Evolutionary conservation across 2,888 invertebrate genomes (phyloP), one percentile per base, ranked within the genome.

Genomic region (Callosobruchus maculatus): DNA sequence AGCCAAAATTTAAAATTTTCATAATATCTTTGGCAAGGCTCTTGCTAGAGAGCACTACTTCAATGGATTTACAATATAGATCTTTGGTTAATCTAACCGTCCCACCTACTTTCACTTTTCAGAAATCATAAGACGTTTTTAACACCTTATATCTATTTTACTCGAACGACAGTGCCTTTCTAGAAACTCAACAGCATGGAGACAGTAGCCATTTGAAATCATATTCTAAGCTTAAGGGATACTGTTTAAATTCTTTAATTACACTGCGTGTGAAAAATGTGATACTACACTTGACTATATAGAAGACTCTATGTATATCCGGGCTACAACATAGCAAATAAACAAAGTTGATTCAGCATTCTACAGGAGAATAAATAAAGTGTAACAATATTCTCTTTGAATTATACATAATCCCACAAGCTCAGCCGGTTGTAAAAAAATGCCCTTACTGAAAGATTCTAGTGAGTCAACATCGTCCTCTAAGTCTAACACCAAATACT

Each of bases 41-140:
- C 82, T 83, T 82, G 81, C 83, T 83, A 83, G 81, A 49, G 49
- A 83, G 83, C 81, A 80, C 83, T 84, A 83, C 75, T 71, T 73
- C 75, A 72, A 75, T 82, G 81, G 78, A 82, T 81, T 82, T 78
- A 80, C 79, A 75, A 78, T 79, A 78, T 72, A 77, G 79, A 75
- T 71, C 68, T 68, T 68, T 68, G 68, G 68, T 22, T 21, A 68
- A 22, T 21, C 68, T 21, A 22, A 68, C 22, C 9, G 21, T 68
- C 68, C 68, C 21, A 68, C 68, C 21, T 68, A 68, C 22, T 68
- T 20, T 21, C 22, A 21, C 22, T 21, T 5, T 9, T 18, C 22
- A 68, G 68, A 68, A 68, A 68, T 68, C 68, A 49, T 49, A 49
- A 49, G 49, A 49, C 49, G 9, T 49, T 49, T 49, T 49, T 49